Percentiles rank a stretch among this genome's conserved stretches.
Evolutionary conservation across 2,113 vertebrate species (phyloP).

Genomic region (Cardinalis cardinalis): DNA sequence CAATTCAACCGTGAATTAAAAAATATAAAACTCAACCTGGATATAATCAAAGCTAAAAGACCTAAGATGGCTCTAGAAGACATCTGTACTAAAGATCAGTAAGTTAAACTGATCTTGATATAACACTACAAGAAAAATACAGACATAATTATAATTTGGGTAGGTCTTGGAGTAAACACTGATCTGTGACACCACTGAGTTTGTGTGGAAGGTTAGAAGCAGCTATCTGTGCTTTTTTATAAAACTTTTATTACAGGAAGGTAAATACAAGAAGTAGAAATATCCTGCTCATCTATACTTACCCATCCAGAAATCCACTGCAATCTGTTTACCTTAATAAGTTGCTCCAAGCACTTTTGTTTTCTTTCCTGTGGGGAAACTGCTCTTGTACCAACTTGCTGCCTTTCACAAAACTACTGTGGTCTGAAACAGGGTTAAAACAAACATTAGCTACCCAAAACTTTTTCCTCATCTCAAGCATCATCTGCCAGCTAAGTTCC

Average conservation of each 20-base stretch:
- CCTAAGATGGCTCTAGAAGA: not conserved
- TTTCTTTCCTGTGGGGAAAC: not conserved
- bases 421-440: constrained; percentile 37
- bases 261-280: not conserved
- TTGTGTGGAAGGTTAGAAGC: not conserved
- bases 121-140: not conserved
- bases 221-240: not conserved
- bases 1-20: not conserved
- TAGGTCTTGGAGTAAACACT: not conserved
- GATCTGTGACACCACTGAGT: not conserved
- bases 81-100: not conserved
- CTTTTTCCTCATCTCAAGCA: not conserved
- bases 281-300: constrained; percentile 33
- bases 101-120: not conserved
- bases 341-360: constrained; percentile 20
- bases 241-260: not conserved
- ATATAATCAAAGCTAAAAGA: not conserved
- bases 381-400: not conserved
- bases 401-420: not conserved
- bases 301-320: constrained; percentile 68
- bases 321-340: constrained; percentile 56
- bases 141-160: not conserved
- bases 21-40: not conserved
- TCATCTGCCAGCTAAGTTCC: not conserved
- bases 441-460: not conserved